Base-by-base conservation (phyloP, 2,888 invertebrate genomes). In the Hoplodrina blanda region DNA sequence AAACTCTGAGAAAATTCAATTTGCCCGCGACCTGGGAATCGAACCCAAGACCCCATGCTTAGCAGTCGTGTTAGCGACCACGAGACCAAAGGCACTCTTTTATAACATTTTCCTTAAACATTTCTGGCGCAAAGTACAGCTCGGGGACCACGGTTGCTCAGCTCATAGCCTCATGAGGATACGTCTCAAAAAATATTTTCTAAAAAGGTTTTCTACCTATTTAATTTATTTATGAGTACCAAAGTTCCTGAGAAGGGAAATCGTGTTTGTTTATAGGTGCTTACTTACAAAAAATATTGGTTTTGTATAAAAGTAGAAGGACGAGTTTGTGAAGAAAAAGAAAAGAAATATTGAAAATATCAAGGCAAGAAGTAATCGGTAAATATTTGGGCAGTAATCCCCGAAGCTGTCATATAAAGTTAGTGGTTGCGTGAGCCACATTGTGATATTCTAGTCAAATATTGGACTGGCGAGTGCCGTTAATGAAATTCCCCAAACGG, bases 391-490 rank as follows among this genome's bases (percentile, higher is more conserved):
- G 44, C 30, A 44, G 70, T 46, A 60, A 55, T 59, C 66, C 56
- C 55, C 46, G 49, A 69, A 13, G 62, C n/a, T 63, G 62, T 68
- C 68, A 49, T 72, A 60, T 46, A 44, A 82, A 81, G 56, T 68
- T 74, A 64, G 66, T 64, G 65, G 55, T 71, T 67, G 53, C 49
- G 63, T 69, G 60, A 71, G 61, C 10, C 30, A 70, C 49, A 67
- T 68, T 64, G 69, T 80, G 64, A 82, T 80, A 76, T 85, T 78
- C 56, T 69, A 64, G 63, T 76, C 71, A 71, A 80, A 81, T 77
- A 82, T 76, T 76, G 68, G 49, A 74, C 13, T 62, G 46, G 78
- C 49, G 49, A 49, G 33, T 41, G 62, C 10, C 62, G 52, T 56
- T 79, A 71, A 69, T 72, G 56, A 59, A 78, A 78, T 69, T 73